Evolutionary conservation across 2,797 vertebrate genomes (phyloP), one percentile per base, ranked within the genome.

Genomic region (Nannoperca obscura): DNA sequence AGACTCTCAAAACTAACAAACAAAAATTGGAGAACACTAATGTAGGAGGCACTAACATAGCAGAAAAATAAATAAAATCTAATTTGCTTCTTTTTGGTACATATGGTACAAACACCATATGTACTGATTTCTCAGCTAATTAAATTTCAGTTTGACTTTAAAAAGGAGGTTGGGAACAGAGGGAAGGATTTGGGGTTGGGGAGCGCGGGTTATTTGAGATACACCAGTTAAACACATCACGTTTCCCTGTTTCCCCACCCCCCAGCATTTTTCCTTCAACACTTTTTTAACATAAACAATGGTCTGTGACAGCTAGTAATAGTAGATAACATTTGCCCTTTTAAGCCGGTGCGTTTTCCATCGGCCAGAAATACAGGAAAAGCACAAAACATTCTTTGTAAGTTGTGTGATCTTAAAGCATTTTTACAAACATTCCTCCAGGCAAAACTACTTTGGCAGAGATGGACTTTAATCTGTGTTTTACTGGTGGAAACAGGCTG

Each of bases 401-500:
- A 64, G 71, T 30, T 27, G 38, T 36, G 19, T 54, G 32, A 63
- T 63, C 46, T 32, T 55, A 5, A 44, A 67, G 55, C 15, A n/a
- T 54, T 53, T 73, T 68, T 30, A 57, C 54, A 58, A 75, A 82
- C 47, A 67, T 62, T 73, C 44, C 62, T 71, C n/a, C n/a, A 40
- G 62, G 50, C 36, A 14, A 46, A 74, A 74, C 52, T 60, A 14
- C 17, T 73, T 74, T 40, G 54, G 79, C 50, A 78, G 59, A 72
- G 30, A 42, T 19, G 42, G 67, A 32, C 27, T 14, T 61, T 20
- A 30, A 71, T 66, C 15, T 82, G n/a, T 71, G 11, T 73, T 81
- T 85, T 44, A 73, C 58, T 76, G 36, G 44, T 80, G 76, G 88
- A 84, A 83, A 84, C 71, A 62, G n/a, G 54, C 42, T 82, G 77